Conservation (phyloP, 92 coral and sea anemone genomes). For the Palythoa heliodiscus region DNA sequence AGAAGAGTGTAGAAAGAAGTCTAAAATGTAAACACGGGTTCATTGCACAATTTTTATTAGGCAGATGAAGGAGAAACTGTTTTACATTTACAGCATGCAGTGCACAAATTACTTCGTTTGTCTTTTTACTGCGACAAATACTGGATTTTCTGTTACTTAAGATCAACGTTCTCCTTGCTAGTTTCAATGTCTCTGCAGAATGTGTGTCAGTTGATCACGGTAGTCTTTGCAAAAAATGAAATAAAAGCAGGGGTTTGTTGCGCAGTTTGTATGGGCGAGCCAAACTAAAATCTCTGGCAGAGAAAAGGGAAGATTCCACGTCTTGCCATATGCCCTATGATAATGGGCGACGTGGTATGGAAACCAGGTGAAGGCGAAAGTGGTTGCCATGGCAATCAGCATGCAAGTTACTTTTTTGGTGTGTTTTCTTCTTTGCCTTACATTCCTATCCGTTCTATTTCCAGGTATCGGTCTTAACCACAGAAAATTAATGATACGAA, state of each 20-base stretch:
- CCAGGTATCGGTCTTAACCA: slow-evolving; percentile 19
- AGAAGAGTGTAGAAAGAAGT: too few species aligned
- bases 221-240: background rate
- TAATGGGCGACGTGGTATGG: background rate
- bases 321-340: background rate
- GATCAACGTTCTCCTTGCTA: too few species aligned
- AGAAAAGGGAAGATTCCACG: background rate
- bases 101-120: too few species aligned
- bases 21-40: too few species aligned
- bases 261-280: slow-evolving; percentile 8
- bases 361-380: slow-evolving; percentile 11
- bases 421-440: background rate
- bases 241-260: slow-evolving; percentile 6
- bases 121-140: too few species aligned
- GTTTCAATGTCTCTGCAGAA: background rate
- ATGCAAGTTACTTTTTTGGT: background rate
- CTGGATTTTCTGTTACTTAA: too few species aligned
- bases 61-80: too few species aligned
- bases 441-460: background rate
- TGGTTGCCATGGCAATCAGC: slow-evolving; percentile 20
- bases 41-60: too few species aligned
- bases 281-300: background rate
- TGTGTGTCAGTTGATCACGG: background rate
- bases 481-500: background rate
- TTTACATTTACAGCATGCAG: too few species aligned